Percentiles rank a stretch among this genome's conserved stretches.
These are phyloP conservation scores for Euura lappo DNA, from an alignment of 1,140 invertebrate species.

Conservation along the genomic window DNA sequence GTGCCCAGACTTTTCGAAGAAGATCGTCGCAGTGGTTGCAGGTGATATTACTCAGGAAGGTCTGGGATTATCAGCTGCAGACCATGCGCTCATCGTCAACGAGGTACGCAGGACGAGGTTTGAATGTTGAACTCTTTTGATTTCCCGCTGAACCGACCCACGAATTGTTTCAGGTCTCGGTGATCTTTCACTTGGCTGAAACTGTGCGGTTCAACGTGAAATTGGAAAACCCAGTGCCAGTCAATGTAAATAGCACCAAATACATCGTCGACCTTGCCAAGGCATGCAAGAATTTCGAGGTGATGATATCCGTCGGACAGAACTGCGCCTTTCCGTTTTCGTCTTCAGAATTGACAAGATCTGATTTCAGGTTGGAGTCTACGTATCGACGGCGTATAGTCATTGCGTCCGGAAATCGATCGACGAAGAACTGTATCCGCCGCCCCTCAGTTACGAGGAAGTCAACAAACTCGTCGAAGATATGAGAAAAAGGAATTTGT, in stretches of 20 bases:
- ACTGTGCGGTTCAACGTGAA: conserved; percentile 73
- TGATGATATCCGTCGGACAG: conserved; percentile 20
- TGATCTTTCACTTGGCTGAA: conserved; percentile 71
- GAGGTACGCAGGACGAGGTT: background rate
- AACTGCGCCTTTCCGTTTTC: no score
- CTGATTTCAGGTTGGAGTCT: conserved; percentile 46
- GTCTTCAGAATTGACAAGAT: background rate
- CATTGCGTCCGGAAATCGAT: conserved; percentile 20
- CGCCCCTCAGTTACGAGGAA: conserved; percentile 4
- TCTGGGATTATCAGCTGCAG: background rate
- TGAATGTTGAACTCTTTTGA: no score
- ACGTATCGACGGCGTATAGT: conserved; percentile 62
- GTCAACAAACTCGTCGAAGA: conserved; percentile 19
- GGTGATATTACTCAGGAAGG: background rate
- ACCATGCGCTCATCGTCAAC: background rate
- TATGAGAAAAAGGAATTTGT: conserved; percentile 10
- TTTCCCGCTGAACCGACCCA: background rate
- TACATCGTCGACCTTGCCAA: conserved; percentile 61
- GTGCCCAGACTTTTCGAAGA: background rate
- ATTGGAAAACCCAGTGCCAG: conserved; percentile 66
- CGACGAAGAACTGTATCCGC: conserved; percentile 23
- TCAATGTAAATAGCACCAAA: conserved; percentile 71
- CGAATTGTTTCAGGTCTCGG: conserved; percentile 52
- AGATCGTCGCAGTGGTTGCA: background rate
- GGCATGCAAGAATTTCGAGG: conserved; percentile 59